Evolutionary conservation across 30 jellyfish, hydroid and myxozoan species (phyloP), one percentile per base, ranked within the genome.

Genomic region (Pseudorhiza aurosa): DNA sequence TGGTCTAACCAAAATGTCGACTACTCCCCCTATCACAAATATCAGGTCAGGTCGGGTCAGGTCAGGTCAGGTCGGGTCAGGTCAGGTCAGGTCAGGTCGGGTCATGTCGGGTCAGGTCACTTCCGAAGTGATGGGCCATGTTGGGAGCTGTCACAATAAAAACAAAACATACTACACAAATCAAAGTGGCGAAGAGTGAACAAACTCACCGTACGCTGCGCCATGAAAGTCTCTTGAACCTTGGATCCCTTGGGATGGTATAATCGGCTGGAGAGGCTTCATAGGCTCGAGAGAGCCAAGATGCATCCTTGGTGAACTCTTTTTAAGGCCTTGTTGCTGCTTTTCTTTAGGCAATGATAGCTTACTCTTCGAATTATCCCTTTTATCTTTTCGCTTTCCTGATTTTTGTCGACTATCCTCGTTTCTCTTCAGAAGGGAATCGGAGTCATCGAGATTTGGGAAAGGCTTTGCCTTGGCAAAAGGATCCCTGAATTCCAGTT

Each of bases 181-280:
- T n/a, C n/a, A n/a, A n/a, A n/a, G n/a, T n/a, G n/a, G n/a, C n/a
- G n/a, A n/a, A n/a, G n/a, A n/a, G n/a, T n/a, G n/a, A n/a, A n/a
- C n/a, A n/a, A n/a, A n/a, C n/a, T n/a, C n/a, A n/a, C n/a, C n/a
- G n/a, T n/a, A n/a, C n/a, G n/a, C n/a, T n/a, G n/a, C n/a, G n/a
- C n/a, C n/a, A n/a, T n/a, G n/a, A n/a, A n/a, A n/a, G n/a, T n/a
- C 65, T 43, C 90, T 63, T 14, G 49, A 28, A 19, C 63, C 47
- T 26, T 62, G 82, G 46, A 78, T 56, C 30, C 89, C 89, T 14
- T 58, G 82, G 9, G 90, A 70, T 17, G 90, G 75, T 8, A 78
- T 60, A 14, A 78, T 59, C 46, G 90, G 90, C 65, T 78, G 90
- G n/a, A 78, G 33, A 2, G 90, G 90, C 31, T 78, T 78, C 90